A percentile compares a stretch with the other conserved stretches of the same genome.
Evolutionary conservation across 1,140 invertebrate species (phyloP).

Genomic region (Cecropterus lyciades): DNA sequence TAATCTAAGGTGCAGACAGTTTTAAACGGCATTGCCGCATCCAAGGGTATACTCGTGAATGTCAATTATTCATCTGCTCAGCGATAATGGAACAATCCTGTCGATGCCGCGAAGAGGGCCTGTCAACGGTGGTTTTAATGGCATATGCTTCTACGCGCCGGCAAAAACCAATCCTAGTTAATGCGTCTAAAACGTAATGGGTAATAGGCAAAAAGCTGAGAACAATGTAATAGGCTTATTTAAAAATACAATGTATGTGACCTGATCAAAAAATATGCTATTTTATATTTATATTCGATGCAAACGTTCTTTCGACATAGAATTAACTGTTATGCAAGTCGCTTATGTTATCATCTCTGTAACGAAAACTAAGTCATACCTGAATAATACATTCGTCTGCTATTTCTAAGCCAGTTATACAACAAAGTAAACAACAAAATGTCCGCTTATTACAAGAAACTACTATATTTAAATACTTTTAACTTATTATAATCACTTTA

Average conservation of each 20-base stretch:
- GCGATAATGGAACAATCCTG: conserved; percentile 82
- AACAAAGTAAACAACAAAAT: too few relatives aligned
- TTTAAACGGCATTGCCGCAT: conserved; percentile 47
- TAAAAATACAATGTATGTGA: background rate
- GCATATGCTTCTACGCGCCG: conserved; percentile 50
- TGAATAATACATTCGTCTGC: too few relatives aligned
- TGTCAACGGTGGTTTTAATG: conserved; percentile 75
- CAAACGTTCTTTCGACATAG: too few relatives aligned
- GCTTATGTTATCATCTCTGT: too few relatives aligned
- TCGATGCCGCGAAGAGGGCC: conserved; percentile 61
- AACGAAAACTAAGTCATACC: too few relatives aligned
- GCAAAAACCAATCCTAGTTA: conserved; percentile 66
- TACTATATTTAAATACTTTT: too few relatives aligned
- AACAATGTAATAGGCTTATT: background rate
- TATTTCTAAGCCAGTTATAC: too few relatives aligned
- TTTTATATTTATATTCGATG: too few relatives aligned
- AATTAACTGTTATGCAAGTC: too few relatives aligned
- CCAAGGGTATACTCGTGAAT: conserved; percentile 57
- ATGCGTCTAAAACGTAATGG: conserved; percentile 43
- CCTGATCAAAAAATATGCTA: too few relatives aligned
- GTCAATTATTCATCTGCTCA: conserved; percentile 74
- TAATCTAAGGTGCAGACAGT: conserved; percentile 21
- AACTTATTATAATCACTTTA: too few relatives aligned
- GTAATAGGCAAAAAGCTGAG: conserved; percentile 12
- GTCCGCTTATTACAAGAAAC: too few relatives aligned